phyloP scores from a whole-genome alignment of 2,888 invertebrate species.

The Celastrina argiolus region DNA sequence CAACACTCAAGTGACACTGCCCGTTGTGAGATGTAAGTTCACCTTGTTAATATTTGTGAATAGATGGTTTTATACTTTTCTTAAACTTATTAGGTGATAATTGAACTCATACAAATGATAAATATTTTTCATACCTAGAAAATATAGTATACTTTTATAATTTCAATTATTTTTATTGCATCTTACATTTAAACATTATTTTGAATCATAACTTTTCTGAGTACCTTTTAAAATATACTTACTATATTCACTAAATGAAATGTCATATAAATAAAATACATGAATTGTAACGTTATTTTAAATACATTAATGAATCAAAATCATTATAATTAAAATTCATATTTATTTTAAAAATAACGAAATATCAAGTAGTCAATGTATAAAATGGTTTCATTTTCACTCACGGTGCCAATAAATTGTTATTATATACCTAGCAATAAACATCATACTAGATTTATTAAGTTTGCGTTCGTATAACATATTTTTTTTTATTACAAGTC shows the following conservation, averaged over 20 bases:
- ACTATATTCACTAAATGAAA: not conserved
- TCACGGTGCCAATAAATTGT: not conserved
- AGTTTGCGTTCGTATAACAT: no score
- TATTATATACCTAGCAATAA: not conserved
- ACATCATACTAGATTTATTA: not conserved
- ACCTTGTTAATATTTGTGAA: constrained; percentile 20
- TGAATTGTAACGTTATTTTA: not conserved
- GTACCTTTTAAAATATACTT: not conserved
- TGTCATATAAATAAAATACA: no score
- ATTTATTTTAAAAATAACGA: not conserved
- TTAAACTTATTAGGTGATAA: constrained; percentile 17
- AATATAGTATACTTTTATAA: not conserved
- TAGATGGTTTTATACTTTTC: constrained; percentile 22
- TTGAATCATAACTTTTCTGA: not conserved
- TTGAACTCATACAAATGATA: constrained; percentile 17
- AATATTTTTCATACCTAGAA: constrained; percentile 22
- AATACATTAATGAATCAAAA: not conserved
- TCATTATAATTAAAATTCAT: not conserved
- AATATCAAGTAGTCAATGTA: not conserved
- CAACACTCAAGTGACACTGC: constrained; percentile 10
- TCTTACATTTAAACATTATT: not conserved
- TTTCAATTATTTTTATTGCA: not conserved
- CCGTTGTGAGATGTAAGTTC: constrained; percentile 16
- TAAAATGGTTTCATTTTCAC: not conserved
- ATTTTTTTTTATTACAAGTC: no score